Percentiles rank a stretch among this genome's conserved stretches.
Conservation (phyloP, 2,797 vertebrate genomes). For the Bryconaethiops microstoma region DNA sequence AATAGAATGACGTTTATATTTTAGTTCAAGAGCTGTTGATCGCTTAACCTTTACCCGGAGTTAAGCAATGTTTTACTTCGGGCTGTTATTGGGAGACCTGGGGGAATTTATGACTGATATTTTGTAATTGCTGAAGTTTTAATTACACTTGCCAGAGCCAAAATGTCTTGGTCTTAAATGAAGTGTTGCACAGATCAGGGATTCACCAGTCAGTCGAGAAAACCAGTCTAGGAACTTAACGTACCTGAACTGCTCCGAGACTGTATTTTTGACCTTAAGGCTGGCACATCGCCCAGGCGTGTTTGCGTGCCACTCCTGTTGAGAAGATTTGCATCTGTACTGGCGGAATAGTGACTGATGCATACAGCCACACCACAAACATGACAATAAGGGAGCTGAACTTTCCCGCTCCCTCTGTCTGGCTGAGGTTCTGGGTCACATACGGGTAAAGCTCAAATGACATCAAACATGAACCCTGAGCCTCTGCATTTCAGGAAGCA, state of each 20-base stretch:
- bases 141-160: not conserved
- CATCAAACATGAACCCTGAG: not conserved
- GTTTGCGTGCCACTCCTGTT: slow-evolving; percentile 75
- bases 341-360: slow-evolving; percentile 63
- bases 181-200: slow-evolving; percentile 25
- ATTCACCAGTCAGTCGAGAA: slow-evolving; percentile 33
- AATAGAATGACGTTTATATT: slow-evolving; percentile 26
- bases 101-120: not conserved
- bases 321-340: slow-evolving; percentile 74
- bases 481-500: not conserved
- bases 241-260: slow-evolving; percentile 61
- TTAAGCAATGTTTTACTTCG: slow-evolving; percentile 9
- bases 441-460: not conserved
- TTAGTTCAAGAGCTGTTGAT: slow-evolving; percentile 15
- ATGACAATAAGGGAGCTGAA: slow-evolving; percentile 38
- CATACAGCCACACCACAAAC: slow-evolving; percentile 32
- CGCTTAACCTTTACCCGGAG: slow-evolving; percentile 5
- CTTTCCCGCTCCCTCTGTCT: slow-evolving; percentile 17
- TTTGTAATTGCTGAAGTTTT: not conserved
- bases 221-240: slow-evolving; percentile 18
- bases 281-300: slow-evolving; percentile 69
- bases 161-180: slow-evolving; percentile 14
- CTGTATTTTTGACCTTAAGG: slow-evolving; percentile 54
- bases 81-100: not conserved
- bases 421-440: not conserved